A percentile compares a stretch with the other conserved stretches of the same genome.
Conservation (phyloP, 2,888 invertebrate genomes). For the Cosmia pyralina region DNA sequence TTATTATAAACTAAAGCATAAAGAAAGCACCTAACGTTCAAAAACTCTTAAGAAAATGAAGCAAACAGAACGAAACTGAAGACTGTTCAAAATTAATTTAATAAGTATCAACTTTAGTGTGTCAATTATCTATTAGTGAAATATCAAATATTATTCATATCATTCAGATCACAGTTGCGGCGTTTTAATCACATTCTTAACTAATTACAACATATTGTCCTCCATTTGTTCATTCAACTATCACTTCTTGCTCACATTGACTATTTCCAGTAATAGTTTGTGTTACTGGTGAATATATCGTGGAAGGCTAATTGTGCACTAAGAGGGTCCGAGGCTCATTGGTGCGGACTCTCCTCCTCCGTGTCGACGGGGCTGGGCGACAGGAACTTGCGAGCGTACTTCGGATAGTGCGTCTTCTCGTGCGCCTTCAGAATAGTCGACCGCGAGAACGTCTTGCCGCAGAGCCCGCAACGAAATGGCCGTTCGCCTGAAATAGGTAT, state of each 20-base stretch:
- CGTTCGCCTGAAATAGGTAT: constrained; percentile 92
- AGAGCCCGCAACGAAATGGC: constrained; percentile 96
- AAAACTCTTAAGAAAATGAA: constrained; percentile 75
- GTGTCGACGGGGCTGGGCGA: constrained; percentile 96
- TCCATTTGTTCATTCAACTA: constrained; percentile 85
- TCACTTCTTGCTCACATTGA: constrained; percentile 81
- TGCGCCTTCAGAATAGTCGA: constrained; percentile 97
- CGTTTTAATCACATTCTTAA: constrained; percentile 90
- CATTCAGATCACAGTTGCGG: constrained; percentile 91
- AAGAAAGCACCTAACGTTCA: constrained; percentile 86
- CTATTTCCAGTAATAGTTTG: constrained; percentile 77
- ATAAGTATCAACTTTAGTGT: constrained; percentile 84
- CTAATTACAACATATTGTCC: constrained; percentile 90
- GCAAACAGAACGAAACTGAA: constrained; percentile 72
- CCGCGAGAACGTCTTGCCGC: constrained; percentile 97
- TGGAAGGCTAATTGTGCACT: constrained; percentile 77
- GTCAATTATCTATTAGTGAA: constrained; percentile 89
- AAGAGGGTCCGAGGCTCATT: constrained; percentile 81
- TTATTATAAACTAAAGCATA: constrained; percentile 82
- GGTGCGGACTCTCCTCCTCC: constrained; percentile 95
- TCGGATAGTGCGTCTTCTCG: constrained; percentile 97
- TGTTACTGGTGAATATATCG: constrained; percentile 76
- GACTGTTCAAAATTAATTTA: constrained; percentile 76
- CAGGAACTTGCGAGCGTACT: constrained; percentile 96
- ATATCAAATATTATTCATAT: constrained; percentile 91